Percentiles rank a stretch among this genome's conserved stretches.
Evolutionary conservation across 1,140 invertebrate species (phyloP).

Genomic region (Drosophila guanche): DNA sequence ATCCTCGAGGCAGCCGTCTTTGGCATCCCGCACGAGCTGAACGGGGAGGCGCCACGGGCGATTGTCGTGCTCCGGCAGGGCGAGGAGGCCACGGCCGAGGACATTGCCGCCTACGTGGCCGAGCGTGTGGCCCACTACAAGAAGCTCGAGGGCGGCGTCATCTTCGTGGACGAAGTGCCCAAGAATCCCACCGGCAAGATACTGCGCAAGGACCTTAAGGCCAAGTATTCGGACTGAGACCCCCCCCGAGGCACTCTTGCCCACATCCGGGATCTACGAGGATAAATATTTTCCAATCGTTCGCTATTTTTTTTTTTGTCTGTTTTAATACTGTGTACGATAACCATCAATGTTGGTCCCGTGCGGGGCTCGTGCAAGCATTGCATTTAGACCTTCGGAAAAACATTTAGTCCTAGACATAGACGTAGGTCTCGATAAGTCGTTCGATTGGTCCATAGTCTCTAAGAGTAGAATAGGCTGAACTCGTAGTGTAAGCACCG

Average conservation of each 20-base stretch:
- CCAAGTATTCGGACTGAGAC: slow-evolving; percentile 71
- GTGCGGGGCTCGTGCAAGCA: slow-evolving; percentile 27
- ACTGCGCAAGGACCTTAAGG: slow-evolving; percentile 86
- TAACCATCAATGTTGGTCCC: slow-evolving; percentile 36
- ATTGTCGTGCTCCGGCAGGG: slow-evolving; percentile 86
- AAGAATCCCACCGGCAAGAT: slow-evolving; percentile 91
- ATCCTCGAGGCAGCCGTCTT: slow-evolving; percentile 92
- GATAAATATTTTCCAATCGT: slow-evolving; percentile 23
- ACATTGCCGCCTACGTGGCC: slow-evolving; percentile 86
- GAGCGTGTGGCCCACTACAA: slow-evolving; percentile 88
- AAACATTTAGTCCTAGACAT: slow-evolving; percentile 51
- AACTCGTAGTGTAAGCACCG: slow-evolving; percentile 22
- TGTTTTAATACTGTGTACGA: slow-evolving; percentile 12
- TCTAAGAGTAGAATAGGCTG: slow-evolving; percentile 48
- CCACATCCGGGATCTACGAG: slow-evolving; percentile 7
- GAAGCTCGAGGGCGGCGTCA: slow-evolving; percentile 87
- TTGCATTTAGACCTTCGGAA: slow-evolving; percentile 58
- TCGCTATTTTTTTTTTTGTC: slow-evolving; percentile 26
- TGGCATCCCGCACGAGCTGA: slow-evolving; percentile 89
- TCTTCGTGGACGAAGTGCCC: slow-evolving; percentile 88
- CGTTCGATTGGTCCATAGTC: slow-evolving; percentile 64
- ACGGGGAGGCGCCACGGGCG: slow-evolving; percentile 91
- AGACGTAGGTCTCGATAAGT: slow-evolving; percentile 42
- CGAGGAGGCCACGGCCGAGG: slow-evolving; percentile 81
- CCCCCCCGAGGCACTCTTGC: background rate